phyloP scores from a whole-genome alignment of 1,140 invertebrate genomes.

The Adelges cooleyi region DNA sequence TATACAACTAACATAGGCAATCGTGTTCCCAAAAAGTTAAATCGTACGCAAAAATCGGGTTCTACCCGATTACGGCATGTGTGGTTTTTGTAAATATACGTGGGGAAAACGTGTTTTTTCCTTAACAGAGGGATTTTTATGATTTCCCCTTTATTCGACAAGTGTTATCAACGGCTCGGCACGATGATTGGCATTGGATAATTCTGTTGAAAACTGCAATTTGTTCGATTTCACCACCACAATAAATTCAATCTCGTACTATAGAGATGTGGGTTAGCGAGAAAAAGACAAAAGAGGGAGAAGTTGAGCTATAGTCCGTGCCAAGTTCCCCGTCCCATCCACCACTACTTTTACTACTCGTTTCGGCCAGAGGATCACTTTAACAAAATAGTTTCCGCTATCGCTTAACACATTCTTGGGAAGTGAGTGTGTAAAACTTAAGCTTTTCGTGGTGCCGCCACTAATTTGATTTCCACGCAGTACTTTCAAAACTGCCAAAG shows the following conservation, averaged over 20 bases:
- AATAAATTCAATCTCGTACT: conserved; percentile 8
- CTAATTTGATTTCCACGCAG: conserved; percentile 18
- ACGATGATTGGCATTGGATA: too few relatives aligned
- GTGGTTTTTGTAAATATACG: too few relatives aligned
- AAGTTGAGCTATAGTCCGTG: not conserved
- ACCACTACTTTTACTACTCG: not conserved
- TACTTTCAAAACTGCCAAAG: not conserved
- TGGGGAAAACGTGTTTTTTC: too few relatives aligned
- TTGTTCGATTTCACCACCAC: conserved; percentile 1
- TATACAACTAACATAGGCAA: too few relatives aligned
- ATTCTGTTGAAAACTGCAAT: not conserved
- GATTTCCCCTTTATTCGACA: too few relatives aligned
- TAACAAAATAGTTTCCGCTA: not conserved
- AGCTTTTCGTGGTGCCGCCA: not conserved
- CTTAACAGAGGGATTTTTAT: too few relatives aligned
- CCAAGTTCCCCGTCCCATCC: not conserved
- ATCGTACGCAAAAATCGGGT: too few relatives aligned
- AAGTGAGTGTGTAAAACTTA: not conserved
- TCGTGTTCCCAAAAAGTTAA: too few relatives aligned
- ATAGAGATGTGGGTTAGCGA: not conserved
- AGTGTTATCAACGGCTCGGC: too few relatives aligned
- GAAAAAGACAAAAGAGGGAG: too few relatives aligned
- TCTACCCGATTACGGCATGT: too few relatives aligned
- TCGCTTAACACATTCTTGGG: too few relatives aligned
- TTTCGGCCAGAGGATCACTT: not conserved